Evolutionary conservation across 1,140 invertebrate species (phyloP).

Genomic region (Ruditapes philippinarum): DNA sequence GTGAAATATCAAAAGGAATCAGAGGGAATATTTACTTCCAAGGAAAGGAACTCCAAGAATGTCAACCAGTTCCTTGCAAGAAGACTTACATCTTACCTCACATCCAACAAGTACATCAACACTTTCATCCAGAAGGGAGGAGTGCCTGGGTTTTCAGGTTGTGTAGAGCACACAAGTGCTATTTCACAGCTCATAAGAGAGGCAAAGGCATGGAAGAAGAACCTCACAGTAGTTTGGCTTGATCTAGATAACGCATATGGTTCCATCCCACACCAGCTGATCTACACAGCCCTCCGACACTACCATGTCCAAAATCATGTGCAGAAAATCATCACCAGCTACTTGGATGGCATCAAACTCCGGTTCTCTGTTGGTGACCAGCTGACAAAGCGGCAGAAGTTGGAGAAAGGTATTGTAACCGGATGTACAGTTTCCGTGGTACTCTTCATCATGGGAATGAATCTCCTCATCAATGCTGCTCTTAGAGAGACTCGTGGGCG

Average conservation of each 20-base stretch:
- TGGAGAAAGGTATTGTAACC: constrained; percentile 55
- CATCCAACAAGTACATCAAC: neutral
- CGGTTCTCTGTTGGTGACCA: constrained; percentile 44
- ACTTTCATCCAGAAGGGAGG: constrained; percentile 8
- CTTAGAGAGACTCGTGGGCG: constrained; percentile 47
- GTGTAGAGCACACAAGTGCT: constrained; percentile 38
- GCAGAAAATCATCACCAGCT: neutral
- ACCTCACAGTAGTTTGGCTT: constrained; percentile 68
- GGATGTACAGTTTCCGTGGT: constrained; percentile 33
- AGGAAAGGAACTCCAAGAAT: neutral
- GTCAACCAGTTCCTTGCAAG: neutral
- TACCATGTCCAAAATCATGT: constrained; percentile 59
- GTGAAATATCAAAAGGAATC: constrained; percentile 11
- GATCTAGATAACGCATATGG: constrained; percentile 69
- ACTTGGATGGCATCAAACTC: constrained; percentile 55
- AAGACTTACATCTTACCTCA: too few relatives aligned
- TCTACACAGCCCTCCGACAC: constrained; percentile 15
- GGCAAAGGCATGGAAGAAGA: constrained; percentile 41
- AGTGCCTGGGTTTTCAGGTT: neutral
- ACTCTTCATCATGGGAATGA: constrained; percentile 45
- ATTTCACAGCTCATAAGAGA: constrained; percentile 29
- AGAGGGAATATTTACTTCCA: constrained; percentile 7
- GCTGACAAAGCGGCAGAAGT: constrained; percentile 34
- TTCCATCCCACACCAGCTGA: constrained; percentile 67
- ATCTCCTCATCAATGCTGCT: constrained; percentile 34